Evolutionary conservation across 2,888 invertebrate species (phyloP), one percentile per base, ranked within the genome.

Genomic region (Leptarthrus brevirostris): DNA sequence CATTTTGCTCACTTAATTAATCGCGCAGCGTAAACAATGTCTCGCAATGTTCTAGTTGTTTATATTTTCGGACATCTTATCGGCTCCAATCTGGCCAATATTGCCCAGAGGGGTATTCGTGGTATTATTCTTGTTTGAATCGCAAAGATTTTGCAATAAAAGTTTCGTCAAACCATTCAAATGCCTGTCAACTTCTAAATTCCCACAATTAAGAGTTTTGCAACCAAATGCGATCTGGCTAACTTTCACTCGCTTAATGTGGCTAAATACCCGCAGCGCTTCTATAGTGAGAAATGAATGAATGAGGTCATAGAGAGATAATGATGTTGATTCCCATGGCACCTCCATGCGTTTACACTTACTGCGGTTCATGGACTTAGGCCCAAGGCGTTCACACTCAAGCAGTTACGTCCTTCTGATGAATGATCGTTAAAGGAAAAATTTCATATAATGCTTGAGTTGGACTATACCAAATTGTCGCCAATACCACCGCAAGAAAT

Each of bases 241-340:
- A 66, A 66, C 66, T 66, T 66, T 66, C 66, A 66, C 66, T 66
- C 30, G 24, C 12, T 64, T 22, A 64, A 64, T 64, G 34, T 34
- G 47, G 44, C 12, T 47, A 24, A 49, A 49, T 66, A 22, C 49
- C 30, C 47, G 18, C 36, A 20, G 10, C 8, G 40, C 40, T 47
- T 66, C 47, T 26, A 26, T 47, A 24, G 10, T 14, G 26, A 49
- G 10, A 30, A 52, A 34, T 69, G 69, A 69, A 52, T 69, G 69
- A 69, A 69, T 69, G 69, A 69, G 69, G 69, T 69, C 69, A 52
- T n/a, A 44, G n/a, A 69, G 20, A 52, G 26, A 34, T 69, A 64
- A 47, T 64, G 64, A 22, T 18, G 47, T 18, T 14, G 49, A 26
- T 58, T 58, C 36, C 26, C 58, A 58, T 58, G 36, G 58, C 36